Percentiles rank a stretch among this genome's conserved stretches.
Evolutionary conservation across 2,888 invertebrate species (phyloP).

Genomic region (Drosophila vallismaia): DNA sequence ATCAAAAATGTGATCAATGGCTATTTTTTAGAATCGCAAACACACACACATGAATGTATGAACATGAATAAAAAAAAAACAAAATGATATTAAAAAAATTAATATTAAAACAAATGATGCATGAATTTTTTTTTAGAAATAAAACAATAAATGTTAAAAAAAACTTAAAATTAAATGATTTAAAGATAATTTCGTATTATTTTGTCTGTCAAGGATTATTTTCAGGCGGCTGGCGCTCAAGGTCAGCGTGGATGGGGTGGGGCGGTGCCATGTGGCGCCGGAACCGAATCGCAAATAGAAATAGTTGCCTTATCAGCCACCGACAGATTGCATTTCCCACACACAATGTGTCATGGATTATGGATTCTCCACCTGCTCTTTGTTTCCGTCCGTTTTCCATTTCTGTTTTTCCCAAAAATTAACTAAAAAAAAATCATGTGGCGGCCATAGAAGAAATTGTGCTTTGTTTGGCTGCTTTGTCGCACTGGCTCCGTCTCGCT

Average conservation of each 20-base stretch:
- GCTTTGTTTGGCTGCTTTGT: slow-evolving; percentile 31
- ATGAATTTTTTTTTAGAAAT: too few relatives aligned
- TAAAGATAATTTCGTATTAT: too few relatives aligned
- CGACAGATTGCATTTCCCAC: slow-evolving; percentile 60
- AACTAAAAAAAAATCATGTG: slow-evolving; percentile 29
- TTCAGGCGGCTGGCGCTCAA: slow-evolving; percentile 25
- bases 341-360: slow-evolving; percentile 57
- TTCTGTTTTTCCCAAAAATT: slow-evolving; percentile 49
- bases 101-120: too few relatives aligned
- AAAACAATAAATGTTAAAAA: too few relatives aligned
- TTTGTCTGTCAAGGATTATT: too few relatives aligned
- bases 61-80: too few relatives aligned
- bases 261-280: slow-evolving; percentile 41
- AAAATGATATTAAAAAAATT: too few relatives aligned
- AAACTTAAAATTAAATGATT: too few relatives aligned
- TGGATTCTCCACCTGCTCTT: slow-evolving; percentile 62
- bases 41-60: background rate
- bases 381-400: slow-evolving; percentile 56
- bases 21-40: too few relatives aligned
- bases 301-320: slow-evolving; percentile 27
- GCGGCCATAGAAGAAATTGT: slow-evolving; percentile 45
- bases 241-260: slow-evolving; percentile 15
- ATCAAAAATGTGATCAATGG: background rate
- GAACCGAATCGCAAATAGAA: slow-evolving; percentile 6
- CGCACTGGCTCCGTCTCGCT: slow-evolving; percentile 16